These are phyloP conservation scores for Diaphora mendica DNA, from an alignment of 2,888 invertebrate genomes.

Conservation along the genomic window DNA sequence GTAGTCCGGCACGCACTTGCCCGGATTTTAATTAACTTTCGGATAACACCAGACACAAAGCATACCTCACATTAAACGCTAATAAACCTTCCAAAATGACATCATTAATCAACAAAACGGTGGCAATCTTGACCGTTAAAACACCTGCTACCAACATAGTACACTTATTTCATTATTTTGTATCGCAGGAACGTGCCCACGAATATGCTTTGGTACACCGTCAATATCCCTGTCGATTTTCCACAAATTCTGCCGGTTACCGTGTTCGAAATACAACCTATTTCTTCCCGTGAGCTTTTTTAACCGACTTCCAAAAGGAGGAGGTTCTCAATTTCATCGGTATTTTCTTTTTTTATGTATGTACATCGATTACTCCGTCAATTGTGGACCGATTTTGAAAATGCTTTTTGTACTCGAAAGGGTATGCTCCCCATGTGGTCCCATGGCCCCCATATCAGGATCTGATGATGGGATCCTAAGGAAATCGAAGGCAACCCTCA, in stretches of 20 bases:
- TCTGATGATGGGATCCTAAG: no score
- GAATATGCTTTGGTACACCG: slow-evolving; percentile 38
- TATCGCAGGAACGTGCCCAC: slow-evolving; percentile 39
- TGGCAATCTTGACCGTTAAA: slow-evolving; percentile 17
- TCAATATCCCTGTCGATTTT: slow-evolving; percentile 13
- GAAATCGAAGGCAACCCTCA: no score
- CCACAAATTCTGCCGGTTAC: slow-evolving; percentile 35
- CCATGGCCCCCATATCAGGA: no score
- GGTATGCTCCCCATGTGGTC: no score
- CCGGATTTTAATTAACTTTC: slow-evolving; percentile 11
- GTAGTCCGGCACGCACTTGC: background rate
- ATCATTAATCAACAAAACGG: slow-evolving; percentile 16
- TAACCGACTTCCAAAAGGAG: no score
- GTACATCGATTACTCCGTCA: no score
- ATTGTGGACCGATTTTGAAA: no score
- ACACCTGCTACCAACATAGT: slow-evolving; percentile 16
- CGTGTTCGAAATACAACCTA: slow-evolving; percentile 42
- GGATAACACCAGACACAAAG: slow-evolving; percentile 6
- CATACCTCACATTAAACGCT: slow-evolving; percentile 2
- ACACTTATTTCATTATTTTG: slow-evolving; percentile 41
- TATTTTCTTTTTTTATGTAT: no score
- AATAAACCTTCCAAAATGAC: slow-evolving; percentile 11
- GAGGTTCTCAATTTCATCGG: no score
- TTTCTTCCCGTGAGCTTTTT: slow-evolving; percentile 38
- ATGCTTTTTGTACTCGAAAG: no score